Percentiles rank a stretch among this genome's conserved stretches.
Conservation (phyloP, 2,113 vertebrate genomes). For the Myotis lucifugus region DNA sequence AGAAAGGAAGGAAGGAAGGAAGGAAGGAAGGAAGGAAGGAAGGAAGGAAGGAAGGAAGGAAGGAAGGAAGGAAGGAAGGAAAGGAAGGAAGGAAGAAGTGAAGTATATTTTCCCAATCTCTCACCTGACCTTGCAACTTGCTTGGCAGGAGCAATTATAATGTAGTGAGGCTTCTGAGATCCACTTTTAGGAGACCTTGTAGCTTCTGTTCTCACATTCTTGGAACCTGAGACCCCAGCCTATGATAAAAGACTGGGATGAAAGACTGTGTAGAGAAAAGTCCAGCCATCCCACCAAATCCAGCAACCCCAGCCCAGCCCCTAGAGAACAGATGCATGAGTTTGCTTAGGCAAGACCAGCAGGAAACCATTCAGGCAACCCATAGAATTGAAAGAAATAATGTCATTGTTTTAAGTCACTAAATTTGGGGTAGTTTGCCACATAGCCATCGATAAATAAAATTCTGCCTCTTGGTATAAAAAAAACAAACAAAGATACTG, state of each 20-base stretch:
- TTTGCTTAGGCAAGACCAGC: neutral
- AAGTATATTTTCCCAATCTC: neutral
- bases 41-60: neutral
- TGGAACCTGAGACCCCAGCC: neutral
- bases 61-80: neutral
- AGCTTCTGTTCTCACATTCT: neutral
- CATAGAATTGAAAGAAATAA: neutral
- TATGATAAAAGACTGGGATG: neutral
- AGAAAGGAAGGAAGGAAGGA: no score
- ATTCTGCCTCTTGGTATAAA: neutral
- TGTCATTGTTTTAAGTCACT: neutral
- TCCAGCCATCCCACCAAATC: neutral
- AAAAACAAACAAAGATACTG: neutral
- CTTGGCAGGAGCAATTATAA: neutral
- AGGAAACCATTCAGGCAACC: neutral
- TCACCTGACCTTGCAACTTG: neutral
- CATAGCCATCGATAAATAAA: neutral
- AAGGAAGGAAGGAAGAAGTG: neutral
- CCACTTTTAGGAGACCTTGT: neutral
- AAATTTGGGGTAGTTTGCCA: neutral
- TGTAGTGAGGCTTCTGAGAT: neutral
- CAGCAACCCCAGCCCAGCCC: neutral
- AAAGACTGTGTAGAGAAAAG: neutral
- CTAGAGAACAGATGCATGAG: accelerated
- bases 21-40: neutral